Evolutionary conservation across 2,888 invertebrate species (phyloP), one percentile per base, ranked within the genome.

Genomic region (Himalopsyche tibetana): DNA sequence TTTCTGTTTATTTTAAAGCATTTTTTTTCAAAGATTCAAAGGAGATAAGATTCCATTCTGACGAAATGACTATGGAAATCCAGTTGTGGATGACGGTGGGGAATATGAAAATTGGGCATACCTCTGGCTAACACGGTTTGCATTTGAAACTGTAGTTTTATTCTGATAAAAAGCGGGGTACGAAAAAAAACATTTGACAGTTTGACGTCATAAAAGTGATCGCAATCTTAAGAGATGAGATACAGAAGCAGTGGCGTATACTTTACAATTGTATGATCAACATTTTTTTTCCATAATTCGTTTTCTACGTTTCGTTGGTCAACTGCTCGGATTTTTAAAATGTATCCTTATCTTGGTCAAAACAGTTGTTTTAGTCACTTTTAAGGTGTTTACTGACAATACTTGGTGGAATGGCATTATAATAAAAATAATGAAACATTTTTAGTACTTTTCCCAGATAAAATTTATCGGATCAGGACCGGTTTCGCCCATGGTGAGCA

Each of bases 171-270:
- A 74, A 63, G 69, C 42, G 84, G 55, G 79, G 82, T 82, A 74
- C 55, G 80, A 74, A 36, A 12, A 74, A 74, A 69, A 38, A 74
- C 74, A 74, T 74, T 74, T 74, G 74, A 82, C 84, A 36, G 40
- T 82, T 84, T 55, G 80, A 82, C 86, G 84, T 86, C 84, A 84
- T 86, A 86, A 86, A 86, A 86, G 84, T 80, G 86, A 86, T 86
- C 84, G 86, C 84, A 82, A 86, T 86, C 86, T 86, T 69, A 86
- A 83, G 81, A 86, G 81, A 69, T 82, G 84, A 69, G 74, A 74
- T 74, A 74, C 74, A 28, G 28, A 84, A 74, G 5, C 74, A 74
- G 36, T 74, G 74, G 74, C 74, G 36, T 4, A n/a, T 12, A 36
- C n/a, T 63, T 4, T 19, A 19, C 2, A 19, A 19, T 63, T 8